phyloP scores from a whole-genome alignment of 2,797 vertebrate species.

The Aphelocoma californica region DNA sequence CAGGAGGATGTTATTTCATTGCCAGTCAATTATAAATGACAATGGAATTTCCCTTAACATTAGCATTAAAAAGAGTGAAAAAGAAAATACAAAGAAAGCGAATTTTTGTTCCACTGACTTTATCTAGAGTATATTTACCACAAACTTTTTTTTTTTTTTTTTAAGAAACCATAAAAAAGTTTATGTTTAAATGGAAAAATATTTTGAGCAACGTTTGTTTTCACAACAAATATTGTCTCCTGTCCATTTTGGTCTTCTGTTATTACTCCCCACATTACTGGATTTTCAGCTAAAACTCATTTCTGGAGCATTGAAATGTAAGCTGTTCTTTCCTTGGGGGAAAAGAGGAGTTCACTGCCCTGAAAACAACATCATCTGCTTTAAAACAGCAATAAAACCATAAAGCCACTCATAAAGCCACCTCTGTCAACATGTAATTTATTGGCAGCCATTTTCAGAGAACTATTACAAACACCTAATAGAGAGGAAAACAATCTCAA shows the following conservation, averaged over 20 bases:
- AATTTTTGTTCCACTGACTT: neutral
- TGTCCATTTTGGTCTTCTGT: neutral
- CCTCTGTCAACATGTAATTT: neutral
- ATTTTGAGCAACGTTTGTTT: neutral
- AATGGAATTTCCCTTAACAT: neutral
- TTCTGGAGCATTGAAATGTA: neutral
- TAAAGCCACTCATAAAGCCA: neutral
- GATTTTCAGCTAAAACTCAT: neutral
- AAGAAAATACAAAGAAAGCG: neutral
- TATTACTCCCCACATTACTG: neutral
- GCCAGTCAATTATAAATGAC: neutral
- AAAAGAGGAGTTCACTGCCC: neutral
- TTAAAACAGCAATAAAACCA: conserved; percentile 1
- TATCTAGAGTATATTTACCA: neutral
- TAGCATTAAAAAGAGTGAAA: neutral
- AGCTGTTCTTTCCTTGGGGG: neutral
- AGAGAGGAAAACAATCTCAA: conserved; percentile 6
- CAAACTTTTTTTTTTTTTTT: neutral
- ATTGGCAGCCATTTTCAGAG: conserved; percentile 17
- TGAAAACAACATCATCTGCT: neutral
- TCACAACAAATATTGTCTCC: neutral
- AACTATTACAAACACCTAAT: neutral
- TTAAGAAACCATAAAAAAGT: neutral
- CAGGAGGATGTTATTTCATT: neutral
- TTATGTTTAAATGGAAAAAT: neutral